These are phyloP conservation scores for Drosophila eohydei DNA, from an alignment of 2,888 invertebrate genomes.

Conservation along the genomic window DNA sequence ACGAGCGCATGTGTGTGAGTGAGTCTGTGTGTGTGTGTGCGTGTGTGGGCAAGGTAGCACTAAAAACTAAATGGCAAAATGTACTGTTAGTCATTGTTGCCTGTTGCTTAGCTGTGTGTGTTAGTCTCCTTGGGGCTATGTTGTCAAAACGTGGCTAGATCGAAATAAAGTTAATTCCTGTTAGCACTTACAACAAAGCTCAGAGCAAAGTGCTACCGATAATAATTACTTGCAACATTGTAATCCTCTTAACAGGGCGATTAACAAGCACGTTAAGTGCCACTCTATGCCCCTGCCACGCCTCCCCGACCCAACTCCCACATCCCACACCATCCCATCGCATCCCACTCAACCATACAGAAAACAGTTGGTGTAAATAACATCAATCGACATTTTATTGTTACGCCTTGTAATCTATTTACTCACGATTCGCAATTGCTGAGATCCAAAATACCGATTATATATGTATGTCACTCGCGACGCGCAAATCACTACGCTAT, in stretches of 20 bases:
- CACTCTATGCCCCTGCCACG: slow-evolving; percentile 13
- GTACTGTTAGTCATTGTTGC: slow-evolving; percentile 38
- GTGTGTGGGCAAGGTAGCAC: slow-evolving; percentile 23
- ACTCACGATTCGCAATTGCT: slow-evolving; percentile 51
- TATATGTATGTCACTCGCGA: slow-evolving; percentile 19
- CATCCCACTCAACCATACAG: neutral
- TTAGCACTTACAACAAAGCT: slow-evolving; percentile 49
- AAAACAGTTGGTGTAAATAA: slow-evolving; percentile 42
- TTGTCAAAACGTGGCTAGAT: slow-evolving; percentile 71
- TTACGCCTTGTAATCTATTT: slow-evolving; percentile 50
- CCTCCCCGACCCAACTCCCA: neutral
- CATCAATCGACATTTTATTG: slow-evolving; percentile 41
- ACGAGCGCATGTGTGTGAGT: slow-evolving; percentile 32
- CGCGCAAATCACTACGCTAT: slow-evolving; percentile 19
- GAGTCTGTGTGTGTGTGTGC: slow-evolving; percentile 11
- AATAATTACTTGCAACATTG: slow-evolving; percentile 80
- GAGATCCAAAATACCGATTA: slow-evolving; percentile 23
- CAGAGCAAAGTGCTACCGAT: slow-evolving; percentile 51
- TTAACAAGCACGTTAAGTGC: slow-evolving; percentile 74
- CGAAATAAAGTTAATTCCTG: slow-evolving; percentile 78
- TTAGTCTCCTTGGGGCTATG: slow-evolving; percentile 24
- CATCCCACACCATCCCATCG: no score
- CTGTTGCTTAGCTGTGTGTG: slow-evolving; percentile 6
- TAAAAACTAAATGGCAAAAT: slow-evolving; percentile 73
- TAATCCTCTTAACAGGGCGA: slow-evolving; percentile 76